Base-by-base conservation (phyloP, 2,113 vertebrate genomes). In the Seriola quinqueradiata region DNA sequence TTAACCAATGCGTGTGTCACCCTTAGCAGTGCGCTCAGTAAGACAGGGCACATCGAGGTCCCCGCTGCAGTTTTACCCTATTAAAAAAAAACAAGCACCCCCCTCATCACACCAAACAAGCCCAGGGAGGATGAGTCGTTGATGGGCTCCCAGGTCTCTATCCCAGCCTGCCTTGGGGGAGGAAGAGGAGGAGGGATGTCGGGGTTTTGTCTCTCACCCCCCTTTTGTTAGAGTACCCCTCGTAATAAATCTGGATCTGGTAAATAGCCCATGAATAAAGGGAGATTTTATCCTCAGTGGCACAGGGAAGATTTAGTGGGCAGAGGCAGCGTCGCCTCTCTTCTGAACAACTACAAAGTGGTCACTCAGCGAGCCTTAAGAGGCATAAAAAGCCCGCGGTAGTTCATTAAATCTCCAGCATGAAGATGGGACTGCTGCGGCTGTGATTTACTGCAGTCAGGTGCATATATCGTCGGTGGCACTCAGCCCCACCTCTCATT, bases 261-360 rank as follows among this genome's bases (percentile, higher is more conserved):
- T 95, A 94, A 94, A 95, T 94, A 95, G 93, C 87, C 93, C 93
- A 95, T 93, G 92, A 94, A 95, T 95, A 95, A 94, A 95, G 91
- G 92, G 88, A 93, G 89, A 93, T 94, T 93, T 94, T 94, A 92
- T 93, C 90, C 92, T 93, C 84, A 8, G 91, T 94, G 94, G 94
- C 92, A 92, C 83, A 79, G 70, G 63, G 83, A 91, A 94, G 95
- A 94, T 95, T 94, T 95, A 96, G 92, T 94, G 90, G 85, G 86
- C 86, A 88, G 86, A 90, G 83, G 88, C 93, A 87, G 87, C 86
- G 87, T 91, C 89, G 89, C 93, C 90, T 91, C 92, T 93, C 92
- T 91, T 94, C 92, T 91, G 90, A 92, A 92, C 90, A 90, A 93
- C 91, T 94, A 91, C 92, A 93, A 94, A 94, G 94, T 94, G 94